Evolutionary conservation across 2,888 invertebrate genomes (phyloP).

Genomic region (Criorhina ranunculi): DNA sequence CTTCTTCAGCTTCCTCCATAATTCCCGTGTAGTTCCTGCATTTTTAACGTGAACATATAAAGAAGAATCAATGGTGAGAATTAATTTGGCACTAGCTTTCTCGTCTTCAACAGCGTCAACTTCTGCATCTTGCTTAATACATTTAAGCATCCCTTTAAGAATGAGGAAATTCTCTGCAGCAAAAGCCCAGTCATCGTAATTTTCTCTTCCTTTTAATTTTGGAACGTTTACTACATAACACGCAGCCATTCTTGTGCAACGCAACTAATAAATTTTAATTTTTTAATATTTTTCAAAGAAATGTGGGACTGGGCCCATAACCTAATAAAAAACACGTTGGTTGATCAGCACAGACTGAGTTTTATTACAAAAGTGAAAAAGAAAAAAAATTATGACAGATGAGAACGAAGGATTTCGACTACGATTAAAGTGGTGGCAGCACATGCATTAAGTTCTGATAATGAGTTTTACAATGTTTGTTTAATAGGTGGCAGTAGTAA

Average conservation of each 20-base stretch:
- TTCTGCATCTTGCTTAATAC: not conserved
- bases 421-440: no score
- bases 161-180: constrained; percentile 43
- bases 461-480: no score
- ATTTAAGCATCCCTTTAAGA: constrained; percentile 34
- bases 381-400: no score
- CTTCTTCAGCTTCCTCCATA: constrained; percentile 33
- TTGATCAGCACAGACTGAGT: no score
- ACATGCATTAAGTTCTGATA: no score
- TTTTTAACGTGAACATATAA: constrained; percentile 47
- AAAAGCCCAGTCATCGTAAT: constrained; percentile 41
- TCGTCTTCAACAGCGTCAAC: no score
- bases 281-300: not conserved
- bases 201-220: constrained; percentile 35
- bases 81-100: constrained; percentile 45
- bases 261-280: constrained; percentile 19
- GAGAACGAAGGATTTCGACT: no score
- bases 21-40: constrained; percentile 2
- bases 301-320: constrained; percentile 10
- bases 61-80: constrained; percentile 49
- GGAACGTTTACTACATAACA: constrained; percentile 32
- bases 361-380: no score
- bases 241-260: constrained; percentile 30
- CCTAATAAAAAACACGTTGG: constrained; percentile 9
- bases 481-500: no score